These are phyloP conservation scores for Echiichthys vipera DNA, from an alignment of 2,797 vertebrate genomes.

Conservation along the genomic window DNA sequence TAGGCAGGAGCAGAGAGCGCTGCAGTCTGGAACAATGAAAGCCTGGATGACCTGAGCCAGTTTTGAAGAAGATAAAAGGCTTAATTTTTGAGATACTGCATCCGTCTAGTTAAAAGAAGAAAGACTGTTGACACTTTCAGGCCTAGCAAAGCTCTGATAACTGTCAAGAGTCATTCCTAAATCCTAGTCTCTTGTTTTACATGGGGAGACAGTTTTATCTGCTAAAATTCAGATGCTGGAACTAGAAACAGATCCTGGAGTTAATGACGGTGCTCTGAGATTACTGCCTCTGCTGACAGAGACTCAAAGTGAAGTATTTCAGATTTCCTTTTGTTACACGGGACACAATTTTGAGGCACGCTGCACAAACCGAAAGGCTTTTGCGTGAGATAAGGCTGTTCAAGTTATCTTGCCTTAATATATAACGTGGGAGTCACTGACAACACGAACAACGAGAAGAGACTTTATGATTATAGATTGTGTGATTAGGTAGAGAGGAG, in stretches of 20 bases:
- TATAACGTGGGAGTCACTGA: constrained; percentile 39
- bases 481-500: constrained; percentile 25
- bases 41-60: constrained; percentile 26
- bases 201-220: constrained; percentile 5
- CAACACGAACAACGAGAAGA: constrained; percentile 30
- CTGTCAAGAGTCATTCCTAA: neutral
- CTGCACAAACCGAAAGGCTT: constrained; percentile 30
- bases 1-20: constrained; percentile 24
- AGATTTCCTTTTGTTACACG: constrained; percentile 37
- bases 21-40: constrained; percentile 37
- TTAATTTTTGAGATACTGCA: constrained; percentile 29
- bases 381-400: constrained; percentile 34
- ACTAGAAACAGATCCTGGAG: constrained; percentile 12
- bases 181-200: constrained; percentile 7
- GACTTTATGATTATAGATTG: constrained; percentile 43
- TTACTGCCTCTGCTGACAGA: constrained; percentile 7
- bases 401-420: constrained; percentile 8
- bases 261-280: neutral
- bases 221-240: neutral
- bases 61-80: constrained; percentile 21
- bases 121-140: constrained; percentile 16
- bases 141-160: constrained; percentile 22
- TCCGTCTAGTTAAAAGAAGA: constrained; percentile 31
- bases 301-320: constrained; percentile 21
- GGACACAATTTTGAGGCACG: neutral